Percentiles rank a stretch among this genome's conserved stretches.
These are phyloP conservation scores for Empidonax traillii DNA, from an alignment of 2,113 vertebrate genomes.

Conservation along the genomic window DNA sequence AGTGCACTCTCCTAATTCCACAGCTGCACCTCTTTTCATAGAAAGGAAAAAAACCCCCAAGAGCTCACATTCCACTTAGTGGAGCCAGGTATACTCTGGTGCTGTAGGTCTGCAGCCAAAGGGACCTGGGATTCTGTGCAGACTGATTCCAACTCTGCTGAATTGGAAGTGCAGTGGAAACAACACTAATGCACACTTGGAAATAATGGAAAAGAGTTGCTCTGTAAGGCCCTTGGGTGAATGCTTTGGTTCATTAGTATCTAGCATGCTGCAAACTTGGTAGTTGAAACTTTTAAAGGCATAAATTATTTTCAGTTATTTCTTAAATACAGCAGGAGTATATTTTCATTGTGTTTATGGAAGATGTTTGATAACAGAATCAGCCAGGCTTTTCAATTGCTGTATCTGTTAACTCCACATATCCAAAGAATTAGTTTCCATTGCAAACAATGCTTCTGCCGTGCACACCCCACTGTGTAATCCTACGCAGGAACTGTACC, in stretches of 20 bases:
- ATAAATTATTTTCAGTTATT: background rate
- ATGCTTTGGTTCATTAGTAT: background rate
- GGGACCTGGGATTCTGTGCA: background rate
- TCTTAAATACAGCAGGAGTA: background rate
- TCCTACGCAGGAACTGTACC: background rate
- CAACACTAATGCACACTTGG: background rate
- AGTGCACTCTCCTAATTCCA: no score
- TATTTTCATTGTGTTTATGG: background rate
- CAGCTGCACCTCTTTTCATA: background rate
- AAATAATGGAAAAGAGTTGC: background rate
- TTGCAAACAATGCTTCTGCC: background rate
- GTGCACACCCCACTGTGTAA: fast-evolving
- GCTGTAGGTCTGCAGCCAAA: background rate
- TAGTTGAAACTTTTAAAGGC: background rate
- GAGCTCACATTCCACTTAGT: background rate
- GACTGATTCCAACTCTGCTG: background rate
- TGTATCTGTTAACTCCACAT: background rate
- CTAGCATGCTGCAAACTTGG: background rate
- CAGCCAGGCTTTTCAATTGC: background rate
- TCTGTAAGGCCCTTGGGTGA: background rate
- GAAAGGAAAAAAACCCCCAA: background rate
- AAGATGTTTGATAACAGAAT: background rate
- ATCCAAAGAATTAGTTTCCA: background rate
- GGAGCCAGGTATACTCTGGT: background rate
- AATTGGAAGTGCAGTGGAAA: background rate